A percentile compares a stretch with the other conserved stretches of the same genome.
Conservation (phyloP, 1,140 invertebrate genomes). For the Bombus confusus region DNA sequence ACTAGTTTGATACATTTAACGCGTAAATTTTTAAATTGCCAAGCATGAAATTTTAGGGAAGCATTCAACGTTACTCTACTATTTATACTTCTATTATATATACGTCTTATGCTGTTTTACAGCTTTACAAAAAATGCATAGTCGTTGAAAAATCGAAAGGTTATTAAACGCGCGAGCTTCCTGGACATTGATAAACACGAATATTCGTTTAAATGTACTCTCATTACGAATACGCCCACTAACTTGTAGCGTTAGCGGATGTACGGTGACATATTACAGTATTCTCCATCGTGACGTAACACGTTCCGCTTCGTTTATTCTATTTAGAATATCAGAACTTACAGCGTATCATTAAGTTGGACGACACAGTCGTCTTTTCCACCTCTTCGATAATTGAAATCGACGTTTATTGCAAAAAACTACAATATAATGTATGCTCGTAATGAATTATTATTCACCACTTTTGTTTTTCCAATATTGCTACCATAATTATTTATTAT, state of each 20-base stretch:
- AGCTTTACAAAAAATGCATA: not conserved
- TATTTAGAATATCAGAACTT: constrained; percentile 16
- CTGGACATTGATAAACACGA: constrained; percentile 1
- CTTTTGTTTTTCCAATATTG: no score
- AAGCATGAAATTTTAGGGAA: no score
- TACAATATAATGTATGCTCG: no score
- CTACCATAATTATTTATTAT: not conserved
- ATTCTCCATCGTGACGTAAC: constrained; percentile 37
- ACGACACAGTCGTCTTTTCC: not conserved
- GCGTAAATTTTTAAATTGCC: not conserved
- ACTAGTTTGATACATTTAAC: not conserved
- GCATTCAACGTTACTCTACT: no score
- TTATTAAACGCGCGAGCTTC: not conserved
- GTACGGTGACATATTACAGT: constrained; percentile 39
- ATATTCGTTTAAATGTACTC: not conserved
- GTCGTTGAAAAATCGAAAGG: not conserved
- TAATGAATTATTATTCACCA: no score
- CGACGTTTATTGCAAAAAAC: not conserved
- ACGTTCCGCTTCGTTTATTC: constrained; percentile 26
- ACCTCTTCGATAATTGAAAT: not conserved
- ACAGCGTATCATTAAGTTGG: not conserved
- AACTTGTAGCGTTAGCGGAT: constrained; percentile 29
- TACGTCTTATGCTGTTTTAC: no score
- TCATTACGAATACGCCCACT: constrained; percentile 17
- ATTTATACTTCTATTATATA: no score